A percentile compares a stretch with the other conserved stretches of the same genome.
Evolutionary conservation across 2,797 vertebrate species (phyloP).

Genomic region (Lagocephalus sceleratus): DNA sequence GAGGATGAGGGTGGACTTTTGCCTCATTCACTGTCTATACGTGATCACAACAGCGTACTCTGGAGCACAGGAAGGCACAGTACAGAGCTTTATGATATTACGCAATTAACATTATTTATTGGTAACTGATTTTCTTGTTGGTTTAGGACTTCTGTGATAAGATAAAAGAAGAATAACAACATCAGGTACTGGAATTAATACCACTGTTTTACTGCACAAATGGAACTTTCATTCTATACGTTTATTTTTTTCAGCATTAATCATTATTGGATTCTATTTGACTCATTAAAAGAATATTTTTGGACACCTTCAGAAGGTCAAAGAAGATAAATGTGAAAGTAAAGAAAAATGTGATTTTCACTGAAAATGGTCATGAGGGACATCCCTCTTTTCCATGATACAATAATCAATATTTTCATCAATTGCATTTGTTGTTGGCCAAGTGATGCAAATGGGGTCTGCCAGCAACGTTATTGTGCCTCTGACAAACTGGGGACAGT

Average conservation of each 20-base stretch:
- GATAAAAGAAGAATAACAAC: conserved; percentile 10
- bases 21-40: neutral
- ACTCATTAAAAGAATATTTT: conserved; percentile 23
- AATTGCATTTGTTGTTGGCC: conserved; percentile 75
- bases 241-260: neutral
- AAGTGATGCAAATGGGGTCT: conserved; percentile 72
- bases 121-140: conserved; percentile 21
- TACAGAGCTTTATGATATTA: conserved; percentile 16
- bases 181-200: neutral
- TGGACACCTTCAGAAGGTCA: conserved; percentile 52
- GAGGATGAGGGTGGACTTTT: neutral
- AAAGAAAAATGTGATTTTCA: conserved; percentile 39
- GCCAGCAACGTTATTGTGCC: conserved; percentile 67
- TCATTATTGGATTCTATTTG: conserved; percentile 8
- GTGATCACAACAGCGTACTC: neutral
- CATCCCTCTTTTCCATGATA: conserved; percentile 63
- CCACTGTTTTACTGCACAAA: neutral
- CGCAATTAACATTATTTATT: conserved; percentile 29
- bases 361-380: conserved; percentile 43
- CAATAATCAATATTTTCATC: conserved; percentile 74
- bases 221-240: neutral
- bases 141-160: conserved; percentile 34
- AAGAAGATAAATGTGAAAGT: conserved; percentile 50
- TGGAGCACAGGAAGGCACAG: neutral
- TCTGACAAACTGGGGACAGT: conserved; percentile 70